Evolutionary conservation across 2,113 vertebrate species (phyloP).

Genomic region (Paracyprichromis sp.): DNA sequence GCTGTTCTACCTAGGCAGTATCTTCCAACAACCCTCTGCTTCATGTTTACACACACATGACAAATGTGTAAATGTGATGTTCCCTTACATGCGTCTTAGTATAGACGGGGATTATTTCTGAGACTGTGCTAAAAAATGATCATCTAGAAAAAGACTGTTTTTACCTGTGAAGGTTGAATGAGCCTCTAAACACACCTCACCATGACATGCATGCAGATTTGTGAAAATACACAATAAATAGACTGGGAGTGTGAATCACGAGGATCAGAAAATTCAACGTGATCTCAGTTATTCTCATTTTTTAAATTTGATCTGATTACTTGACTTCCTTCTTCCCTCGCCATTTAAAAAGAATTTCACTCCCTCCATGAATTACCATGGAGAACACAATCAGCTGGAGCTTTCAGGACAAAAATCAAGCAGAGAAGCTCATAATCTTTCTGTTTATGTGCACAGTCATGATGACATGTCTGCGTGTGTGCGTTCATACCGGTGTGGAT

Average conservation of each 20-base stretch:
- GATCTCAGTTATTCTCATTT: not conserved
- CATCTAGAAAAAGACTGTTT: not conserved
- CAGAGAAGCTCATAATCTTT: not conserved
- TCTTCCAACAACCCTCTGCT: not conserved
- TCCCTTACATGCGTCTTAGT: not conserved
- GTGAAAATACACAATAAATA: not conserved
- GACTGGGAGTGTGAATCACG: not conserved
- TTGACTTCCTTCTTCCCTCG: not conserved
- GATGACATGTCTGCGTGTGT: not conserved
- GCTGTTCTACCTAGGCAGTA: not conserved
- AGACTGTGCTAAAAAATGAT: not conserved
- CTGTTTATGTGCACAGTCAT: not conserved
- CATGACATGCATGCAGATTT: not conserved
- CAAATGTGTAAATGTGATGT: not conserved
- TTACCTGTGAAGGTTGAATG: not conserved
- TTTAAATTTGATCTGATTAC: not conserved
- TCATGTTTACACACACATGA: not conserved
- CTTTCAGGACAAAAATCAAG: not conserved
- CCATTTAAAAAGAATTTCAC: not conserved
- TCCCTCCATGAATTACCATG: not conserved
- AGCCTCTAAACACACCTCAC: not conserved
- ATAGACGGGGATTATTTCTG: not conserved
- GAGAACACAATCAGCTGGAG: not conserved
- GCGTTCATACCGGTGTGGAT: conserved; percentile 86
- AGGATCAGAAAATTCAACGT: not conserved